Conservation (phyloP, 2,888 invertebrate species). For the Blastobasis lacticolella region DNA sequence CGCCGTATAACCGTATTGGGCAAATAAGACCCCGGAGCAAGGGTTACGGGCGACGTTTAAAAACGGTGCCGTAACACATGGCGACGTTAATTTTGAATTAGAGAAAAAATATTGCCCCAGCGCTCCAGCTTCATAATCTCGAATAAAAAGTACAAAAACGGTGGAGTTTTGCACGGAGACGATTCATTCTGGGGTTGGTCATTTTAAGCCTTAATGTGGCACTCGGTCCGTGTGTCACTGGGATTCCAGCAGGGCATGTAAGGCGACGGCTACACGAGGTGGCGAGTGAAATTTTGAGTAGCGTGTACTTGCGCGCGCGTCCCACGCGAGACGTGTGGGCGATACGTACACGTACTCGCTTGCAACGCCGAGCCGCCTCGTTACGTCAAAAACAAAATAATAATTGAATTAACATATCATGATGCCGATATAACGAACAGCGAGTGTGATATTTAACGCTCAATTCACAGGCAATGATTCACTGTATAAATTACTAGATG, state of each 20-base stretch:
- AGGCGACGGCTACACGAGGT: conserved; percentile 36
- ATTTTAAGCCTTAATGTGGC: conserved; percentile 6
- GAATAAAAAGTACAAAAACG: conserved; percentile 8
- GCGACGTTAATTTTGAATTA: conserved; percentile 52
- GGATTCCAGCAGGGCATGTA: conserved; percentile 24
- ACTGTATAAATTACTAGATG: conserved; percentile 26
- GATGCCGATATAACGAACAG: conserved; percentile 22
- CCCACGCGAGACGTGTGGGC: conserved; percentile 43
- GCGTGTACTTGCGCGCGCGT: conserved; percentile 23
- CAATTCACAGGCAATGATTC: conserved; percentile 18
- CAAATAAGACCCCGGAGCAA: conserved; percentile 42
- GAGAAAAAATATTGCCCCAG: conserved; percentile 39
- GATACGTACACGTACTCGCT: conserved; percentile 34
- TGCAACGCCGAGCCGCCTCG: conserved; percentile 35
- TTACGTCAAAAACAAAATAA: conserved; percentile 37
- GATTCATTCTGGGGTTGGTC: conserved; percentile 25
- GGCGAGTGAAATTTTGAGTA: conserved; percentile 42
- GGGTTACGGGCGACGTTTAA: conserved; percentile 25
- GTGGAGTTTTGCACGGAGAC: conserved; percentile 21
- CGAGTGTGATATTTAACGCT: conserved; percentile 21
- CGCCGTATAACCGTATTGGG: conserved; percentile 35
- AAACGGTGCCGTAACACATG: conserved; percentile 43
- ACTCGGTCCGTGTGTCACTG: too few relatives aligned
- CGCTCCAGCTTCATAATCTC: conserved; percentile 27
- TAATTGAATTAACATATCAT: conserved; percentile 35